These are phyloP conservation scores for Pteruthius melanotis DNA, from an alignment of 2,113 vertebrate species.

Conservation along the genomic window DNA sequence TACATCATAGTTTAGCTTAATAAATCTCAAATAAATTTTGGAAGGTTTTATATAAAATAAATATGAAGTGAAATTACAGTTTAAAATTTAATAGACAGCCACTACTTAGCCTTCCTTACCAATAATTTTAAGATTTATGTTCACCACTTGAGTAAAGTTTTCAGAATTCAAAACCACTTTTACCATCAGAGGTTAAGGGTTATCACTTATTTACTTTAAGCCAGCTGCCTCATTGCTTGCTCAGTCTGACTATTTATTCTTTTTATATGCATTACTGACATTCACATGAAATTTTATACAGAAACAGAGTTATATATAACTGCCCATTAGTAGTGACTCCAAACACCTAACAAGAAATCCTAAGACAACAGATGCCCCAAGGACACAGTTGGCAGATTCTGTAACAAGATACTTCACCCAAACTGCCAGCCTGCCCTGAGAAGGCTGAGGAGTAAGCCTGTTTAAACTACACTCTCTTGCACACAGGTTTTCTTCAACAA, in stretches of 20 bases:
- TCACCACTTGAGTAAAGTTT: not conserved
- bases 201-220: constrained; percentile 8
- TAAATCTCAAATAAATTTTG: not conserved
- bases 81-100: not conserved
- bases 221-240: not conserved
- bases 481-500: not conserved
- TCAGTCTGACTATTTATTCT: not conserved
- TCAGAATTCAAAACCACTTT: constrained; percentile 9
- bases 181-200: not conserved
- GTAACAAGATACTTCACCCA: not conserved
- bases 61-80: not conserved
- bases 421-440: not conserved
- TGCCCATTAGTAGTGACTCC: not conserved
- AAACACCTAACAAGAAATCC: not conserved
- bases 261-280: not conserved
- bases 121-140: constrained; percentile 26
- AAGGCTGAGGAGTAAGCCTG: not conserved
- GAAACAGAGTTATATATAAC: not conserved
- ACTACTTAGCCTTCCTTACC: not conserved
- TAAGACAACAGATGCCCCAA: not conserved
- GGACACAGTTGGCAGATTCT: not conserved
- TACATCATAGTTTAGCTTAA: not conserved
- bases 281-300: not conserved
- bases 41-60: not conserved
- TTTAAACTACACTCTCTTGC: not conserved